Evolutionary conservation across 2,113 vertebrate species (phyloP).

Genomic region (Ptychochromis oligacanthus): DNA sequence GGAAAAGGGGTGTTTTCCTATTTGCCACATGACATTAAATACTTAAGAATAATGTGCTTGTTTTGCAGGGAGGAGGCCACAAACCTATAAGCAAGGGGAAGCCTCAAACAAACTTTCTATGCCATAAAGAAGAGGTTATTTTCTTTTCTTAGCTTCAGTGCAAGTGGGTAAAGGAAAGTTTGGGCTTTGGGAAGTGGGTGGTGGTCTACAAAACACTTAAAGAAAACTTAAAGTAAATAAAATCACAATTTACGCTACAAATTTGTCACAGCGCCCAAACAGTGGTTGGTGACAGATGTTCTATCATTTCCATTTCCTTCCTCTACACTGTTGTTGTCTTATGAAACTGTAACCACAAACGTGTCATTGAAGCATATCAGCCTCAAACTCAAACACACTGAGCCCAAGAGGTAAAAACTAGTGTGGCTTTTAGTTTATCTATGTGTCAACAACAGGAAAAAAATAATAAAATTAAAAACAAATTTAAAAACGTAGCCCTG

Average conservation of each 20-base stretch:
- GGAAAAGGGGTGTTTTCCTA: slow-evolving; percentile 48
- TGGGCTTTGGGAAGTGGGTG: not conserved
- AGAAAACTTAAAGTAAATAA: not conserved
- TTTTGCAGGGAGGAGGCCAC: slow-evolving; percentile 49
- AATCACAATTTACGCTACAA: not conserved
- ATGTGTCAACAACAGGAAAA: not conserved
- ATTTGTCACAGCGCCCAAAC: not conserved
- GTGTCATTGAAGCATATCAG: not conserved
- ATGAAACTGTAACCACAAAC: slow-evolving; percentile 15
- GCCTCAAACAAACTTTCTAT: not conserved
- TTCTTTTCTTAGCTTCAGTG: not conserved
- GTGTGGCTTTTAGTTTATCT: not conserved
- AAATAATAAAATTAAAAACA: too few species aligned
- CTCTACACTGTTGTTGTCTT: not conserved
- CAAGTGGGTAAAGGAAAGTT: not conserved
- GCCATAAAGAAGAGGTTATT: not conserved
- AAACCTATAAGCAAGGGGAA: slow-evolving; percentile 29
- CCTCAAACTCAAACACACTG: not conserved
- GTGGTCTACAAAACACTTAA: not conserved
- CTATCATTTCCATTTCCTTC: slow-evolving; percentile 43
- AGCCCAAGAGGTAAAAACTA: not conserved
- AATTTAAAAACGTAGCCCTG: not conserved
- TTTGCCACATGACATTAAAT: slow-evolving; percentile 48
- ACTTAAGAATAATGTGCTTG: slow-evolving; percentile 14
- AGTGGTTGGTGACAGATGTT: slow-evolving; percentile 30